Percentiles rank a stretch among this genome's conserved stretches.
Evolutionary conservation across 2,888 invertebrate genomes (phyloP).

Genomic region (Urechis unicinctus): DNA sequence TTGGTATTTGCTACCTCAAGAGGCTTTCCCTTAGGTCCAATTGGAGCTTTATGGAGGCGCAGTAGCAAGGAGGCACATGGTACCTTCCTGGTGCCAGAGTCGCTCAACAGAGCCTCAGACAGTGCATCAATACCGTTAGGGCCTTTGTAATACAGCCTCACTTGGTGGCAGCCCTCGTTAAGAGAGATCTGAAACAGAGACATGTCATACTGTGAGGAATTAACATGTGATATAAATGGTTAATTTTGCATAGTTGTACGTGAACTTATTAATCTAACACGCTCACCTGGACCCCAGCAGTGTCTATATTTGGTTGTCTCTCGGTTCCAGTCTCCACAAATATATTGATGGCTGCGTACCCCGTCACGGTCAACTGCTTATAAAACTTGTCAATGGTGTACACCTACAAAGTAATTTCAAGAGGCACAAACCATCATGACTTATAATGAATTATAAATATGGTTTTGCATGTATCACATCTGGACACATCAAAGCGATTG

Average conservation of each 20-base stretch:
- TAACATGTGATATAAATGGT: too few relatives aligned
- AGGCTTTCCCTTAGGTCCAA: constrained; percentile 38
- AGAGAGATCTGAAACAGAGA: constrained; percentile 34
- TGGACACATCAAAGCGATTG: not conserved
- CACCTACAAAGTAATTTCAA: constrained; percentile 28
- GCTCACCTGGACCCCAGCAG: constrained; percentile 25
- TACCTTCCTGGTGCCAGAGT: constrained; percentile 29
- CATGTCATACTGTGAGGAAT: not conserved
- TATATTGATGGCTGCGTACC: constrained; percentile 40
- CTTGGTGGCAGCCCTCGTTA: constrained; percentile 46
- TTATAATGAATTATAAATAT: not conserved
- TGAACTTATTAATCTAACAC: too few relatives aligned
- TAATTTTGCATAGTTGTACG: too few relatives aligned
- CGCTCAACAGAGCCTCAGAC: constrained; percentile 30
- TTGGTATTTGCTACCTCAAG: too few relatives aligned
- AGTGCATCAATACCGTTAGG: constrained; percentile 44
- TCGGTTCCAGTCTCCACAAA: constrained; percentile 46
- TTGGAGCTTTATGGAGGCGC: constrained; percentile 36
- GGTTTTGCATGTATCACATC: not conserved
- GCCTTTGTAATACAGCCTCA: constrained; percentile 36
- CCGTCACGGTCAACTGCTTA: constrained; percentile 39
- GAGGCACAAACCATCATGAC: not conserved
- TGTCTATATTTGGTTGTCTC: constrained; percentile 38
- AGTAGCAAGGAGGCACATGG: constrained; percentile 45
- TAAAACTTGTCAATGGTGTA: constrained; percentile 44